Evolutionary conservation across 2,888 invertebrate genomes (phyloP), one percentile per base, ranked within the genome.

Genomic region (Pollenia labialis): DNA sequence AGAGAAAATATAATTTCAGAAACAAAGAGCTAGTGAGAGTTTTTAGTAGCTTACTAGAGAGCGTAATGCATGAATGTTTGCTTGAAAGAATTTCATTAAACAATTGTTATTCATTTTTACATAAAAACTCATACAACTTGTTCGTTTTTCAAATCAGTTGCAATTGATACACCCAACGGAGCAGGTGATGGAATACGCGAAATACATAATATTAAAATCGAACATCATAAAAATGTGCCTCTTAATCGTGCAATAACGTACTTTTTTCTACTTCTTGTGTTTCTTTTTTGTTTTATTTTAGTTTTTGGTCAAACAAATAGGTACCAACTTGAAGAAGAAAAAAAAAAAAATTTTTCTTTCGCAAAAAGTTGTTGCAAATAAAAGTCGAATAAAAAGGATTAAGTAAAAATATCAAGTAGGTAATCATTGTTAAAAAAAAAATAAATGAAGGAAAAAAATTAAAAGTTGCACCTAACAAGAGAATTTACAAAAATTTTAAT

Each of bases 241-340:
- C 4, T 62, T 16, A 66, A 79, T 32, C 77, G 83, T 84, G 83
- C 66, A 72, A 71, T 79, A 84, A 79, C 83, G 83, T 84, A 81
- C 32, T 23, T 79, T 66, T 71, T 71, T 64, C 18, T 79, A 69
- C 42, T 60, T 71, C 42, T 66, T 71, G 52, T 11, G 48, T 62
- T 69, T 71, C 16, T 71, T 81, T 81, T 42, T 72, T 74, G 46
- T 48, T 48, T 23, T 58, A 56, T 48, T 66, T 74, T 69, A 32
- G 32, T 32, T 32, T 32, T 32, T 32, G 32, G 32, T 60, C 16
- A 44, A 11, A 50, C 2, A 32, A 16, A 16, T 16, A n/a, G n/a
- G n/a, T n/a, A 32, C 44, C 16, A 62, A 71, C 44, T 56, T 23
- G 40, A 23, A 60, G 32, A 74, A 50, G 16, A 48, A 69, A 54